Percentiles rank a stretch among this genome's conserved stretches.
Evolutionary conservation across 2,797 vertebrate genomes (phyloP).

Genomic region (Psittacula echo): DNA sequence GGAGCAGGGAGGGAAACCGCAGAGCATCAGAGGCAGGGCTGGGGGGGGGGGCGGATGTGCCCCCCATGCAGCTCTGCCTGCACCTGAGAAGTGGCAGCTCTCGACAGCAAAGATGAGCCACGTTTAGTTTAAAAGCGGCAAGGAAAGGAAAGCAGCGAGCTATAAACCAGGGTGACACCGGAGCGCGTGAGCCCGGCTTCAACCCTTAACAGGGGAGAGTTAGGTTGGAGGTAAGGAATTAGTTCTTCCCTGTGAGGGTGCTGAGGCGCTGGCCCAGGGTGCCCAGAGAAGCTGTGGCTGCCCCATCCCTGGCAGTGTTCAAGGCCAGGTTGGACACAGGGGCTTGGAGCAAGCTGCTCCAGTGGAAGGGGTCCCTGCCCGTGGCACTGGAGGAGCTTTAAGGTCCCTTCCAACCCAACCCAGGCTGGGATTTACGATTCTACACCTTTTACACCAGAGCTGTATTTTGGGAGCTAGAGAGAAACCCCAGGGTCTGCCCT

Average conservation of each 20-base stretch:
- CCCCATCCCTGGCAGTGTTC: neutral
- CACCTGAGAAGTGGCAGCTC: fast-evolving
- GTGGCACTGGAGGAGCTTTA: neutral
- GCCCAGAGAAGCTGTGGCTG: neutral
- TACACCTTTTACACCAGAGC: neutral
- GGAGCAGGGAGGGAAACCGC: conserved; percentile 43
- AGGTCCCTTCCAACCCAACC: neutral
- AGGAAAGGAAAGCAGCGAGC: neutral
- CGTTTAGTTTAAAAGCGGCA: neutral
- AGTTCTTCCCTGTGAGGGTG: neutral
- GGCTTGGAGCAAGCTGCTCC: neutral
- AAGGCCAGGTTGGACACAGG: neutral
- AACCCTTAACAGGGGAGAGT: neutral
- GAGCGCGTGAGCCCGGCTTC: neutral
- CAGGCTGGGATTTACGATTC: neutral
- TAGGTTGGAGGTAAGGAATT: neutral
- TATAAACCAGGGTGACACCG: neutral
- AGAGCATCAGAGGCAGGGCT: neutral
- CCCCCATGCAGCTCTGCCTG: neutral
- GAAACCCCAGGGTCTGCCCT: neutral
- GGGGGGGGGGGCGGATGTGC: neutral
- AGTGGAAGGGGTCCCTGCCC: neutral
- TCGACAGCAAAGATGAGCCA: neutral
- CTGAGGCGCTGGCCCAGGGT: neutral
- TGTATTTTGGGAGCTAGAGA: neutral